A percentile compares a stretch with the other conserved stretches of the same genome.
Evolutionary conservation across 2,888 invertebrate species (phyloP).

Genomic region (Cryptocephalus primarius): DNA sequence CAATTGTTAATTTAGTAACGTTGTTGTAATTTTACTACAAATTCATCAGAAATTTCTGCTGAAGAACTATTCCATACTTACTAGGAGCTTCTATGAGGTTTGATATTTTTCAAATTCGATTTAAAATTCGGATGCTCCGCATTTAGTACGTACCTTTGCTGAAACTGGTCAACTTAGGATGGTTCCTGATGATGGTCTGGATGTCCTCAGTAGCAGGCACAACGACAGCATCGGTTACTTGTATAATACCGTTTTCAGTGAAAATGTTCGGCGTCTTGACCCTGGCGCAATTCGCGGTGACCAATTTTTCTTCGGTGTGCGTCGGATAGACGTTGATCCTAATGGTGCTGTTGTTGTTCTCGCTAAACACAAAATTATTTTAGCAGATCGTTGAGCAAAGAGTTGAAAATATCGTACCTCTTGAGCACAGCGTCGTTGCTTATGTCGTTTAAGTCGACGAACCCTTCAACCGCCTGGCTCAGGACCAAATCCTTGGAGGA

Average conservation of each 20-base stretch:
- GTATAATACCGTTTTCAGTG: conserved; percentile 56
- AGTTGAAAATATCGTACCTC: conserved; percentile 22
- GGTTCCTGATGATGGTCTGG: conserved; percentile 45
- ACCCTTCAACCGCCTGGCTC: conserved; percentile 48
- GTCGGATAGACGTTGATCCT: conserved; percentile 47
- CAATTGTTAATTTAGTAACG: no score
- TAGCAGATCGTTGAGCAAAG: no score
- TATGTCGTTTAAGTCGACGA: conserved; percentile 45
- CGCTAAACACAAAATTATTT: conserved; percentile 19
- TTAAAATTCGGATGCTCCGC: no score
- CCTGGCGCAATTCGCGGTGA: conserved; percentile 59
- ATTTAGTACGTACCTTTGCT: conserved; percentile 38
- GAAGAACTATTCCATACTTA: no score
- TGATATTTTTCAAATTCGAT: no score
- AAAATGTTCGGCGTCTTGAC: conserved; percentile 49
- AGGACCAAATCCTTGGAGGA: conserved; percentile 41
- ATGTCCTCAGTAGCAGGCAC: conserved; percentile 44
- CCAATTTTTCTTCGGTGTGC: conserved; percentile 36
- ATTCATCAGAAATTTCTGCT: no score
- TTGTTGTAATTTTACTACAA: no score
- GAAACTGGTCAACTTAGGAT: conserved; percentile 48
- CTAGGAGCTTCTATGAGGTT: no score
- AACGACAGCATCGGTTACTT: conserved; percentile 51
- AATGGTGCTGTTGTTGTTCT: conserved; percentile 41
- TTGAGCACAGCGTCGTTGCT: conserved; percentile 44